Base-by-base conservation (phyloP, 2,113 vertebrate species). In the Lates calcarifer region DNA sequence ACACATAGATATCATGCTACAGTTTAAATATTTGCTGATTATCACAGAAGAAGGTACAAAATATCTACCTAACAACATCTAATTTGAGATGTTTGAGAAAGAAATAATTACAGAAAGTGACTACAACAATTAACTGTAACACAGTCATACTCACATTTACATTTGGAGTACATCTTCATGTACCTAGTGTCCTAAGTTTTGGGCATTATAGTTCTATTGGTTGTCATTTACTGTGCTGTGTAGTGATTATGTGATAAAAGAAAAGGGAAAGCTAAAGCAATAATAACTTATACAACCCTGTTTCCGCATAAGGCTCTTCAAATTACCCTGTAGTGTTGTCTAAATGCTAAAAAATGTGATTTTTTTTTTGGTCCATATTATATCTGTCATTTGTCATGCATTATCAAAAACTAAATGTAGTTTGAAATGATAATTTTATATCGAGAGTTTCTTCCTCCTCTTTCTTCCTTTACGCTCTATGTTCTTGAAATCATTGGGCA, bases 1-100 rank as follows among this genome's bases (percentile, higher is more conserved):
- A 87, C 86, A 90, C 83, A 89, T 85, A 92, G 85, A 91, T 90
- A 91, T 91, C 94, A 95, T 95, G 95, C 94, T 93, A 91, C 86
- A 91, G 90, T 92, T 93, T 90, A 94, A 95, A 94, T 94, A 95
- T 87, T 92, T 87, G 72, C 70, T 74, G 79, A 90, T 91, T 69
- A 92, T 90, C 89, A 95, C 89, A 93, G 87, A 87, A 82, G 86
- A 93, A 91, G 81, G 89, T 92, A 94, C 89, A 90, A 95, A 94
- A 94, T 92, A 92, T 93, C 87, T 91, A 94, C 84, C 86, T 90
- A 93, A 89, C 91, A 84, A 89, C 79, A 84, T 90, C 84, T 83
- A 90, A 79, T 89, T 91, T 85, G 73, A 83, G 81, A 84, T 90
- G 84, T 83, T 85, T 83, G 86, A 89, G 68, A 91, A 90, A 90